Percentiles rank a stretch among this genome's conserved stretches.
phyloP scores from a whole-genome alignment of 2,797 vertebrate genomes.

The Tokudaia tokunoshimensis region DNA sequence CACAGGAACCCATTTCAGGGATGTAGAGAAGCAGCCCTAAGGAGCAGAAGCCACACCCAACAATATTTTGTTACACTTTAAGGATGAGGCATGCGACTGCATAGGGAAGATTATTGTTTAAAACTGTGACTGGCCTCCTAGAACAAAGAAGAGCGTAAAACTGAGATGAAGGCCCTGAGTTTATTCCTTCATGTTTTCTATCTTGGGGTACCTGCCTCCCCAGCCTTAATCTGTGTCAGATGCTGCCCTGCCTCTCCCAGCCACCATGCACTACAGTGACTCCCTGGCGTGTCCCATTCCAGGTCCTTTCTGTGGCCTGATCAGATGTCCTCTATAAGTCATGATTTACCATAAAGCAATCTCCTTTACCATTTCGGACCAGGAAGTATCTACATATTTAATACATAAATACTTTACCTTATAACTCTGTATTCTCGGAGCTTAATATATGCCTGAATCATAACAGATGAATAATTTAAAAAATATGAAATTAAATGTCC shows the following conservation, averaged over 20 bases:
- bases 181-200: not conserved
- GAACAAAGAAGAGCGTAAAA: not conserved
- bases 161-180: not conserved
- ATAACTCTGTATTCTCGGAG: not conserved
- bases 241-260: too few relatives aligned
- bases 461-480: not conserved
- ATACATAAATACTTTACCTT: not conserved
- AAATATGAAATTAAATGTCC: slow-evolving; percentile 56
- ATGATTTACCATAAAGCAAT: not conserved
- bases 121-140: not conserved
- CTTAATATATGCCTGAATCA: not conserved
- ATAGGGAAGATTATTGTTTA: not conserved
- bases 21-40: not conserved
- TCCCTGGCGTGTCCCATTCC: not conserved
- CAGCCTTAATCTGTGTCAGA: not conserved
- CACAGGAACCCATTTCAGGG: not conserved
- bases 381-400: slow-evolving; percentile 39
- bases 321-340: not conserved
- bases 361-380: not conserved
- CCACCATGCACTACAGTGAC: too few relatives aligned
- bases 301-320: not conserved
- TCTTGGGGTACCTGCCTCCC: not conserved
- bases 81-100: not conserved
- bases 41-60: not conserved
- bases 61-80: not conserved